Evolutionary conservation across 1,140 invertebrate genomes (phyloP), one percentile per base, ranked within the genome.

Genomic region (Drosophila pallidifrons): DNA sequence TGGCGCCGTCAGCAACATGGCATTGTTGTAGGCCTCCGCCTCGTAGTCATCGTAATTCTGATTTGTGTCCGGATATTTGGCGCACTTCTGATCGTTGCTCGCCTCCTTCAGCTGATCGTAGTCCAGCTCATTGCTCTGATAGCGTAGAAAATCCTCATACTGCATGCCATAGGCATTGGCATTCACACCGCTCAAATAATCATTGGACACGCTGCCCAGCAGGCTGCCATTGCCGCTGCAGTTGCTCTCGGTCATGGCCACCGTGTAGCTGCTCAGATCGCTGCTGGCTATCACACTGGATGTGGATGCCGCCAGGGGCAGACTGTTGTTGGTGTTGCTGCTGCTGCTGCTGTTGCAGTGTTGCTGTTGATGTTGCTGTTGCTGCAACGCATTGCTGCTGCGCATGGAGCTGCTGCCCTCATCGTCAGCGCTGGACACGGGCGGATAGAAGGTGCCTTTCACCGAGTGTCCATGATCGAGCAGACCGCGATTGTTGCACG

Each of bases 381-480:
- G 49, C 13, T 51, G 38, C 60, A 73, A 1, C 59, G 67, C 20
- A 52, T 35, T 59, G 66, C 45, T 51, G 57, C 41, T 75, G 72
- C 55, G 41, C 13, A 54, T 54, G 20, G 43, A 47, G 32, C 75
- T 70, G 57, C 43, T 54, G 6, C 82, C 77, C 8, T 80, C 82
- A 0, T 88, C 83, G 11, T 82, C 83, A 1, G 82, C 68, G 32
- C 63, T 74, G 25, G 78, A 85, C 20, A 97, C 95, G 1, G 96
- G 96, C 10, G 96, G 96, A 92, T 96, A 97, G 93, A 96, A 97
- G 30, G 96, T 97, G 13, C 96, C 96, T n/a, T 96, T 96, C 0
- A 95, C 95, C 6, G 96, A 94, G 59, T 96, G 96, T 0, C 96
- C 95, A 75, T 96, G 96, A 83, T 96, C 96, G 15, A 96, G 94